These are phyloP conservation scores for Apocheima hispidaria DNA, from an alignment of 2,888 invertebrate species.

Conservation along the genomic window DNA sequence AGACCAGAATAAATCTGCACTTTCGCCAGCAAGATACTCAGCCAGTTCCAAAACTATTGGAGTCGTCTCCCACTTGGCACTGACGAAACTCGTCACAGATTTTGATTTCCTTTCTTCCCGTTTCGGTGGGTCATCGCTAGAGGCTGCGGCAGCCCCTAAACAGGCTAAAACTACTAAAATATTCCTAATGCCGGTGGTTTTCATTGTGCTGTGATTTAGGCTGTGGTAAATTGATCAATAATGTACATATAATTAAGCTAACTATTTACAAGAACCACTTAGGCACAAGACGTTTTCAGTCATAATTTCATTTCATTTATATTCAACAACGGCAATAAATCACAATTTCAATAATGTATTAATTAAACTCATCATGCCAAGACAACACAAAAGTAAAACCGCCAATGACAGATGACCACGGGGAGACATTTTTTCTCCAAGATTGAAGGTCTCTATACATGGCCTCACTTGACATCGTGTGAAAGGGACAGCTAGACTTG, in stretches of 20 bases:
- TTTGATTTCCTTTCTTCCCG: conserved; percentile 87
- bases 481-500: too few relatives aligned
- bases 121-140: conserved; percentile 60
- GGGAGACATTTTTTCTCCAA: conserved; percentile 41
- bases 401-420: conserved; percentile 81
- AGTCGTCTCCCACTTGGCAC: conserved; percentile 98
- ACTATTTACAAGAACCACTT: conserved; percentile 44
- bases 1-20: conserved; percentile 92
- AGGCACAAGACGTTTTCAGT: conserved; percentile 48
- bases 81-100: conserved; percentile 94
- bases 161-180: conserved; percentile 62
- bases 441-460: not conserved
- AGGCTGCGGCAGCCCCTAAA: conserved; percentile 57
- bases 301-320: conserved; percentile 49
- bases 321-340: conserved; percentile 38
- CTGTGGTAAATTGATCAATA: too few relatives aligned
- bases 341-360: conserved; percentile 43
- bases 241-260: conserved; percentile 10
- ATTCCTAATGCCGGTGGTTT: conserved; percentile 68
- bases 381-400: conserved; percentile 52
- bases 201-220: conserved; percentile 69
- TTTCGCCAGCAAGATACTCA: conserved; percentile 94
- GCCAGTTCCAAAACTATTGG: conserved; percentile 96
- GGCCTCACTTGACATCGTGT: too few relatives aligned
- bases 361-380: conserved; percentile 51